phyloP scores from a whole-genome alignment of 2,113 vertebrate species.

The Ellobius talpinus region DNA sequence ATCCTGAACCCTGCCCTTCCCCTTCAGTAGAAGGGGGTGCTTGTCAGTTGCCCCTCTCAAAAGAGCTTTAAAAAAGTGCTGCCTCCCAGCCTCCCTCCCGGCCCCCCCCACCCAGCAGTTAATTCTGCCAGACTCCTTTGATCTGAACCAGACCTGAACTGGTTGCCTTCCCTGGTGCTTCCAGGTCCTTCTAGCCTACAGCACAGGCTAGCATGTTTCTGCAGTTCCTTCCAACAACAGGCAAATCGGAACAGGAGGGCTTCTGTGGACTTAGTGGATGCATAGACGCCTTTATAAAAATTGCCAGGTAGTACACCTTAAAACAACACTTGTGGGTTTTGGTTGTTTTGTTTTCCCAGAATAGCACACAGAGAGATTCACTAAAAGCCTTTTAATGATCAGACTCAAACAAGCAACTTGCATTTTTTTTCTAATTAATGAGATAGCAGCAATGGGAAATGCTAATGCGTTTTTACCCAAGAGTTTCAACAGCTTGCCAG shows the following conservation, averaged over 20 bases:
- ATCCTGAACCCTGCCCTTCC: not conserved
- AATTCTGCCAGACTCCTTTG: conserved; percentile 55
- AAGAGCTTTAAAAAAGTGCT: not conserved
- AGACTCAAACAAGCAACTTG: conserved; percentile 18
- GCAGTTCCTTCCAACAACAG: not conserved
- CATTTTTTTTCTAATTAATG: conserved; percentile 6
- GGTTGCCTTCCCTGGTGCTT: not conserved
- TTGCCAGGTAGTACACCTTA: not conserved
- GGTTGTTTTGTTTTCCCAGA: not conserved
- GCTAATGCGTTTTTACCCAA: not conserved
- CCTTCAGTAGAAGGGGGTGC: not conserved
- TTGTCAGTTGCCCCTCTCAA: conserved; percentile 41
- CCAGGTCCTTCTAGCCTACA: not conserved
- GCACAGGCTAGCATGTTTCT: not conserved
- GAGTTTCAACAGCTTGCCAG: not conserved
- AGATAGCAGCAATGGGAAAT: not conserved
- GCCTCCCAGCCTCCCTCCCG: not conserved
- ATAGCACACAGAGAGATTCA: not conserved
- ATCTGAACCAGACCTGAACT: conserved; percentile 10
- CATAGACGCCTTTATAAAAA: not conserved
- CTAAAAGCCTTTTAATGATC: not conserved
- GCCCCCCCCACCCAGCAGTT: not conserved
- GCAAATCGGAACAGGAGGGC: not conserved
- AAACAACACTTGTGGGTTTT: not conserved
- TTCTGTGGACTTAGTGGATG: not conserved